Evolutionary conservation across 92 coral and sea anemone genomes (phyloP).

Genomic region (Paragorgia papillata): DNA sequence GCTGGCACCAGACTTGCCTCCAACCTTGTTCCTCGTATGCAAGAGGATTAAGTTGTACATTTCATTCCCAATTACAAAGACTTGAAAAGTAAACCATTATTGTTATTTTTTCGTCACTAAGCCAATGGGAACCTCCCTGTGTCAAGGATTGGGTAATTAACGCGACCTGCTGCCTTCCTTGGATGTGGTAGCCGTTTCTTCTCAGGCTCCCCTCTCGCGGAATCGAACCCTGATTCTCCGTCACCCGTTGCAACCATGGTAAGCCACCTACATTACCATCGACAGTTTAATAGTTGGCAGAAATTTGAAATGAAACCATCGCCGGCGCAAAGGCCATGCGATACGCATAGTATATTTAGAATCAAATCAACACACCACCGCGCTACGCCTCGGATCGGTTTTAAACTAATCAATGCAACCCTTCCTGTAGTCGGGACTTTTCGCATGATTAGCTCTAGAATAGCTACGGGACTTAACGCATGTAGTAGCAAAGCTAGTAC

Average conservation of each 20-base stretch:
- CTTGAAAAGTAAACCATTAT: constrained; percentile 39
- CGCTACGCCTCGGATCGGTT: constrained; percentile 30
- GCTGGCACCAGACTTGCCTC: constrained; percentile 68
- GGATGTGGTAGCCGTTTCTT: constrained; percentile 50
- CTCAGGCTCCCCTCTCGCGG: constrained; percentile 59
- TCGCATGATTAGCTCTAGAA: constrained; percentile 61
- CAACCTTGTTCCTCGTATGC: constrained; percentile 56
- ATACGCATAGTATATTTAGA: constrained; percentile 47
- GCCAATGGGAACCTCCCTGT: too few species aligned
- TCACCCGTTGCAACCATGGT: constrained; percentile 66
- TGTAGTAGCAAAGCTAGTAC: constrained; percentile 8
- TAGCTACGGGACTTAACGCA: constrained; percentile 58
- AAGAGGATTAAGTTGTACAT: constrained; percentile 56
- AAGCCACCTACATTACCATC: constrained; percentile 60
- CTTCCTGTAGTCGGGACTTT: constrained; percentile 53
- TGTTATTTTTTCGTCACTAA: constrained; percentile 58
- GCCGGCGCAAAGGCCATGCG: too few species aligned
- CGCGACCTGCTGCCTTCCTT: constrained; percentile 66
- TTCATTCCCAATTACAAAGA: constrained; percentile 63
- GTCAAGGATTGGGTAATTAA: constrained; percentile 62
- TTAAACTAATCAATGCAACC: constrained; percentile 57
- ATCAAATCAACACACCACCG: constrained; percentile 53
- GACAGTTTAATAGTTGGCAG: constrained; percentile 67
- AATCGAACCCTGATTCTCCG: constrained; percentile 65
- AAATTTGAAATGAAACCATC: constrained; percentile 62